Evolutionary conservation across 2,888 invertebrate species (phyloP), one percentile per base, ranked within the genome.

Genomic region (Spisula solida): DNA sequence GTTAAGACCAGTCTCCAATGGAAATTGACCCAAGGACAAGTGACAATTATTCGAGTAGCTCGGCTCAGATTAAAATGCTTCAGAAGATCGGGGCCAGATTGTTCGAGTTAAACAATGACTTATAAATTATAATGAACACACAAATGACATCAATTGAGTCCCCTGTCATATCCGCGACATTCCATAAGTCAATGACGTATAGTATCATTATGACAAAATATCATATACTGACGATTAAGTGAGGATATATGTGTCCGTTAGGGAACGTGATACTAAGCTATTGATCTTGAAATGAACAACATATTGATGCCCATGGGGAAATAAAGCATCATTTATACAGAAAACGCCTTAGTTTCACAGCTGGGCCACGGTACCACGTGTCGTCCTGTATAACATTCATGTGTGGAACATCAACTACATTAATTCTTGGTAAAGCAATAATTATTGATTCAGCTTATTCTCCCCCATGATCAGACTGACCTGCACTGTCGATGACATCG

Each of bases 311-410:
- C 60, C n/a, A 25, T 20, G 60, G 60, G 25, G 10, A n/a, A 25
- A 66, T 25, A 66, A 66, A 66, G n/a, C 25, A 66, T 66, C n/a
- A 66, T n/a, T 66, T 66, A 66, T 66, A 66, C 25, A 66, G 60
- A 66, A n/a, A 66, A 25, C 25, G 25, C 20, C 60, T n/a, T n/a
- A 6, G 25, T 66, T 10, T 25, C 60, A 66, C 60, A 66, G 60
- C 25, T 25, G 60, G 60, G 60, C 5, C 4, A 66, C n/a, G 10
- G 25, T 25, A 25, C 25, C 60, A 66, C 25, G 25, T 66, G 60
- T 66, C 25, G 25, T 10, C 60, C 25, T 25, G 60, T 66, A 25
- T 66, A 66, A 12, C 12, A 6, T 66, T 66, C 60, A 4, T 66
- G 60, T 25, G 0, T 66, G 60, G 60, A 66, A 10, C n/a, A 25